A percentile compares a stretch with the other conserved stretches of the same genome.
These are phyloP conservation scores for Plotosus lineatus DNA, from an alignment of 2,113 vertebrate species.

Conservation along the genomic window DNA sequence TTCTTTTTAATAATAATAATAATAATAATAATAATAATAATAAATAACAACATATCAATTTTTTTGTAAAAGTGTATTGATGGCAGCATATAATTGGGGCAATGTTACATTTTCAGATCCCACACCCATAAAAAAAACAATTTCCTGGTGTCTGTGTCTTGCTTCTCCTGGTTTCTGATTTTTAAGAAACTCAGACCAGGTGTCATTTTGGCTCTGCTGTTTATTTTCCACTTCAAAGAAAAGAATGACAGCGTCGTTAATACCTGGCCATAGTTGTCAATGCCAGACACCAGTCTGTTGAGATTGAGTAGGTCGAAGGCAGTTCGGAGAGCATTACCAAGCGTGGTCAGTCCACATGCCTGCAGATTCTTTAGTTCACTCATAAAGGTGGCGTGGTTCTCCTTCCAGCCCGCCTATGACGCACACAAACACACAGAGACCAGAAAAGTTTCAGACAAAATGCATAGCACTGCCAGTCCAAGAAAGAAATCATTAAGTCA, in stretches of 20 bases:
- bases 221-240: constrained; percentile 20
- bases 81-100: too few relatives aligned
- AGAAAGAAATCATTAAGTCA: constrained; percentile 49
- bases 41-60: too few relatives aligned
- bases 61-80: too few relatives aligned
- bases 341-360: constrained; percentile 90
- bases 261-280: constrained; percentile 99
- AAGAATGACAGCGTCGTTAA: constrained; percentile 33
- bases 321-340: constrained; percentile 92
- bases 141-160: neutral
- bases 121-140: too few relatives aligned
- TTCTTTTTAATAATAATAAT: too few relatives aligned
- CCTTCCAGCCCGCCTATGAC: constrained; percentile 93
- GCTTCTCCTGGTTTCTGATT: neutral
- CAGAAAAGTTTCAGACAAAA: constrained; percentile 11
- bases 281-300: constrained; percentile 97
- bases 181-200: neutral
- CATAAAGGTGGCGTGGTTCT: constrained; percentile 98
- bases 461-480: neutral
- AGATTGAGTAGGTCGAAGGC: constrained; percentile 97
- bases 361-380: constrained; percentile 97
- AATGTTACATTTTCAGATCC: too few relatives aligned
- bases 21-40: too few relatives aligned
- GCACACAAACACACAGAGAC: constrained; percentile 34
- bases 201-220: neutral